Percentiles rank a stretch among this genome's conserved stretches.
These are phyloP conservation scores for Hippocampus abdominalis DNA, from an alignment of 2,113 vertebrate genomes.

Conservation along the genomic window DNA sequence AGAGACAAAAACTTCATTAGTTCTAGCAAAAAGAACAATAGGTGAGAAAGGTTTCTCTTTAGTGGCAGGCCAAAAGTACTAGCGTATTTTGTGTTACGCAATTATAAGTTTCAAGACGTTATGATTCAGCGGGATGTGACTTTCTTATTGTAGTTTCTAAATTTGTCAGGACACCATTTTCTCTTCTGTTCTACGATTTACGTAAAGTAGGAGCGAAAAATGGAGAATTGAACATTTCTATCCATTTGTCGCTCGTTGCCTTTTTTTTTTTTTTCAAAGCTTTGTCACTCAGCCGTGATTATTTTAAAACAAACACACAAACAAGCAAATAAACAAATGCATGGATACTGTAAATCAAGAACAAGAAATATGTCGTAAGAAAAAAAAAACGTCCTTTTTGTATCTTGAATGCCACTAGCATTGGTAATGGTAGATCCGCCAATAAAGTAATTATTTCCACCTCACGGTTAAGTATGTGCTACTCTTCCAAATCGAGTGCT, in stretches of 20 bases:
- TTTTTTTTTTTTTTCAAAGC: background rate
- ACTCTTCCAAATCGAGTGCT: constrained; percentile 80
- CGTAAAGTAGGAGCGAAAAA: background rate
- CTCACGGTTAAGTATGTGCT: constrained; percentile 79
- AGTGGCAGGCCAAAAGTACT: constrained; percentile 61
- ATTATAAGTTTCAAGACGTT: constrained; percentile 61
- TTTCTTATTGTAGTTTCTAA: constrained; percentile 3
- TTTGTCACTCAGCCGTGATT: background rate
- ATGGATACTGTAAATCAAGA: constrained; percentile 2
- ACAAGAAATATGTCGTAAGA: constrained; percentile 3
- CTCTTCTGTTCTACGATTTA: background rate
- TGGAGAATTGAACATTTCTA: too few relatives aligned
- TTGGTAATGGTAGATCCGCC: constrained; percentile 76
- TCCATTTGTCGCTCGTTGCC: too few relatives aligned
- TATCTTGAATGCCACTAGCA: constrained; percentile 64
- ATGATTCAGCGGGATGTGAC: constrained; percentile 45
- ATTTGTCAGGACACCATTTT: background rate
- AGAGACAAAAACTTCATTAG: constrained; percentile 79
- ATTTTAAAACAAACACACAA: too few relatives aligned
- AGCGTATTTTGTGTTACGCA: constrained; percentile 61
- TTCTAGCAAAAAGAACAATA: constrained; percentile 77
- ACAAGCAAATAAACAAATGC: background rate
- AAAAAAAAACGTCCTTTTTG: constrained; percentile 23
- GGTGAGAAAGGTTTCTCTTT: constrained; percentile 75
- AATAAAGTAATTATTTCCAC: constrained; percentile 82